Base-by-base conservation (phyloP, 2,797 vertebrate species). In the Enteromius viviparus region DNA sequence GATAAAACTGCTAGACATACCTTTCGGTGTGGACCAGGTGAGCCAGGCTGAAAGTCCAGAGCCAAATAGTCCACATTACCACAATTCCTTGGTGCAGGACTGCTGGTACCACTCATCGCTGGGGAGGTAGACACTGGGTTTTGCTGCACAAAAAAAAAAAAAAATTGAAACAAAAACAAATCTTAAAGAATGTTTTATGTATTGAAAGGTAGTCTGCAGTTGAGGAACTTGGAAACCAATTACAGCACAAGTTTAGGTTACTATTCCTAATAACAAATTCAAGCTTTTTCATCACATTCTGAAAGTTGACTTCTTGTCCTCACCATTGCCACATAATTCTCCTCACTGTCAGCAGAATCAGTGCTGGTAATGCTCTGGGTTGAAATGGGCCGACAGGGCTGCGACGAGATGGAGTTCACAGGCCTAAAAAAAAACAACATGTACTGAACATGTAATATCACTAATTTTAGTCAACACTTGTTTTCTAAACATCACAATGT, bases 341-440 rank as follows among this genome's bases (percentile, higher is more conserved):
- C 98, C 88, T 99, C 98, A 0, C 98, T 99, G 94, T 99, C 98
- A 88, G 96, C 97, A 0, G 98, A 99, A 94, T 99, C 98, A 1
- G 98, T 99, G 96, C 98, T 99, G 96, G 98, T 99, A 95, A 99
- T 97, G 93, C 98, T 99, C 92, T 99, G 98, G 29, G 97, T 98
- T 87, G 98, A 99, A 92, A 97, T 96, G 69, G 98, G 98, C 78
- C 98, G 97, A 90, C 97, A 98, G 87, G 96, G 97, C 85, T 97
- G 97, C 62, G 97, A 95, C 21, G 97, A 96, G 90, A 96, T 92
- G 11, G 96, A 94, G 78, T 95, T 97, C 93, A 97, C 94, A 75
- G 96, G 93, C 91, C 98, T 99, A 32, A 10, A 14, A 11, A 47
- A 60, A n/a, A 34, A 9, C 32, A 51, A 49, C 5, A 47, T 51